Conservation (phyloP, 2,888 invertebrate genomes). For the Epinotia brunnichana region DNA sequence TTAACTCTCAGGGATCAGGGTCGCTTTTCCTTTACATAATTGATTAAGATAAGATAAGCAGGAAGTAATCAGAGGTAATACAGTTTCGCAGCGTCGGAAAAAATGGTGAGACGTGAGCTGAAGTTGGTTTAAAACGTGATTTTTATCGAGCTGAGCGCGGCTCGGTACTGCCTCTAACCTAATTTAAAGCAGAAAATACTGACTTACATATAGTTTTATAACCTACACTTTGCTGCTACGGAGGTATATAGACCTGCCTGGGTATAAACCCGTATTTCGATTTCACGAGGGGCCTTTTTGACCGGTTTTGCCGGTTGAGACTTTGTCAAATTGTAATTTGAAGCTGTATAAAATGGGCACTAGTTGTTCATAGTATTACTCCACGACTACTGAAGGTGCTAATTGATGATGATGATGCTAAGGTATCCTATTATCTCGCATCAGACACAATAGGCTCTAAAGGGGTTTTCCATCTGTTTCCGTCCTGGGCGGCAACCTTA, state of each 20-base stretch:
- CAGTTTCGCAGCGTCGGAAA: conserved; percentile 55
- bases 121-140: conserved; percentile 30
- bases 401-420: too few relatives aligned
- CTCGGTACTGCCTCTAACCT: conserved; percentile 4
- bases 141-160: conserved; percentile 14
- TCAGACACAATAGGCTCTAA: too few relatives aligned
- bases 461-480: too few relatives aligned
- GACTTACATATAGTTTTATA: not conserved
- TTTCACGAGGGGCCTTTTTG: too few relatives aligned
- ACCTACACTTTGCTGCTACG: not conserved
- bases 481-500: too few relatives aligned
- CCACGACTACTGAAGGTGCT: too few relatives aligned
- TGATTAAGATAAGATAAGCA: not conserved
- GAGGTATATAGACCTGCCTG: not conserved
- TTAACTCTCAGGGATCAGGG: not conserved
- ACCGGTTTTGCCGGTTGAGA: too few relatives aligned
- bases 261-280: not conserved
- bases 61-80: conserved; percentile 50
- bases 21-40: not conserved
- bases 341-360: too few relatives aligned
- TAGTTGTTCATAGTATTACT: too few relatives aligned
- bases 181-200: conserved; percentile 9
- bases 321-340: too few relatives aligned
- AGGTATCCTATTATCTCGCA: too few relatives aligned
- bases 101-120: conserved; percentile 24